Conservation (phyloP, 1,140 invertebrate genomes). For the Pseudomyrmex pallidus region DNA sequence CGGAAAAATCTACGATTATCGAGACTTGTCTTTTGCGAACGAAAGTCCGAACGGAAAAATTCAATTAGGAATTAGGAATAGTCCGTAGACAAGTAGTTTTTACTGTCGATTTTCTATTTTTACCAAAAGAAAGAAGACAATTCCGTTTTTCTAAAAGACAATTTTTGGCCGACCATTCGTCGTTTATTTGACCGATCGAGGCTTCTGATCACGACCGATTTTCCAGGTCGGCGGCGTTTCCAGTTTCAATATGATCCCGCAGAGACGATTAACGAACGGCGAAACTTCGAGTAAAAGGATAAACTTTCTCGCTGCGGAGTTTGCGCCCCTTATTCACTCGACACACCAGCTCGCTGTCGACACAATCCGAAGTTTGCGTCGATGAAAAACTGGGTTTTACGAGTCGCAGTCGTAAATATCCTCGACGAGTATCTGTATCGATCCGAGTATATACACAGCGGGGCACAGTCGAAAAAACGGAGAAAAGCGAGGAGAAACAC, state of each 20-base stretch:
- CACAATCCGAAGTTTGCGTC: slow-evolving; percentile 13
- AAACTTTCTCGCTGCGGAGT: slow-evolving; percentile 48
- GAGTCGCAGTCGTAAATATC: slow-evolving; percentile 24
- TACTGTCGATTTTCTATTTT: slow-evolving; percentile 53
- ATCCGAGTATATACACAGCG: background rate
- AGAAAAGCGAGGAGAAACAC: background rate
- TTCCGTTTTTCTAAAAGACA: slow-evolving; percentile 14
- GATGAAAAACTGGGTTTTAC: slow-evolving; percentile 25
- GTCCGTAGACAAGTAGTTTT: slow-evolving; percentile 56
- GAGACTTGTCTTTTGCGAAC: slow-evolving; percentile 6
- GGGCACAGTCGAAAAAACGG: background rate
- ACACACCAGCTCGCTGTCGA: background rate
- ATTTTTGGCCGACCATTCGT: slow-evolving; percentile 10
- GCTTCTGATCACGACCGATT: slow-evolving; percentile 54
- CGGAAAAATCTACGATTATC: slow-evolving; percentile 55
- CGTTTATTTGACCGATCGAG: background rate
- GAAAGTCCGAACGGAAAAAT: slow-evolving; percentile 57
- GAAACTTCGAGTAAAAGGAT: slow-evolving; percentile 25
- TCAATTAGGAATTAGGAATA: slow-evolving; percentile 74
- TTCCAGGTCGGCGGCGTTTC: slow-evolving; percentile 16
- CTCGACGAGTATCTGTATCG: background rate
- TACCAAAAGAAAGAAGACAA: background rate
- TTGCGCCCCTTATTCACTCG: slow-evolving; percentile 7
- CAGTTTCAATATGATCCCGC: slow-evolving; percentile 27
- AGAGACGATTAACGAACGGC: slow-evolving; percentile 57